Base-by-base conservation (phyloP, 2,888 invertebrate genomes). In the Girardia tigrina region DNA sequence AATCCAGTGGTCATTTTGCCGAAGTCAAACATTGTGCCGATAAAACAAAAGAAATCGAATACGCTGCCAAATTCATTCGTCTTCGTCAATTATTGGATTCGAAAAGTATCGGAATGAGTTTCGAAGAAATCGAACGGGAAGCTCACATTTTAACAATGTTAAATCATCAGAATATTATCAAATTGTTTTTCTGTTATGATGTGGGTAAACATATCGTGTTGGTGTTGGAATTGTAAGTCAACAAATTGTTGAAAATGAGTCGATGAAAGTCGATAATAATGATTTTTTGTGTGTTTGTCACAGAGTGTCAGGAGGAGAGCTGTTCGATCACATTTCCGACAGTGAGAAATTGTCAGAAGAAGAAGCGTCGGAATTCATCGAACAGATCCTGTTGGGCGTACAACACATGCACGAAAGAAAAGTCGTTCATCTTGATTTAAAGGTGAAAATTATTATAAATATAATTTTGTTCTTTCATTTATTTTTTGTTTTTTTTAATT, bases 381-480 rank as follows among this genome's bases (percentile, higher is more conserved):
- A 85, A 78, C 89, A 89, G 83, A 88, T 89, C 78, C 84, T 89
- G 76, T 84, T 86, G 78, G 89, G 88, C 26, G 83, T 89, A 42
- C 83, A 86, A 79, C 88, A 89, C 80, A 85, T 89, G 81, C 89
- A 89, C 83, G 84, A 86, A 70, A 86, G 86, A 79, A 85, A 86
- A 80, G 87, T 89, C 78, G 88, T 88, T 78, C 89, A 89, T 83
- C 84, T 89, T 78, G 89, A 89, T 82, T 86, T 89, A 77, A 89
- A 89, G 84, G 86, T 86, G 80, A 76, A n/a, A n/a, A n/a, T n/a
- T n/a, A n/a, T n/a, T n/a, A n/a, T n/a, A n/a, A n/a, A n/a, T n/a
- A n/a, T n/a, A n/a, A n/a, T n/a, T n/a, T n/a, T n/a, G n/a, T n/a
- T n/a, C n/a, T n/a, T n/a, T n/a, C n/a, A n/a, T n/a, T n/a, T n/a